These are phyloP conservation scores for Eupeodes corollae DNA, from an alignment of 1,140 invertebrate genomes.

Conservation along the genomic window DNA sequence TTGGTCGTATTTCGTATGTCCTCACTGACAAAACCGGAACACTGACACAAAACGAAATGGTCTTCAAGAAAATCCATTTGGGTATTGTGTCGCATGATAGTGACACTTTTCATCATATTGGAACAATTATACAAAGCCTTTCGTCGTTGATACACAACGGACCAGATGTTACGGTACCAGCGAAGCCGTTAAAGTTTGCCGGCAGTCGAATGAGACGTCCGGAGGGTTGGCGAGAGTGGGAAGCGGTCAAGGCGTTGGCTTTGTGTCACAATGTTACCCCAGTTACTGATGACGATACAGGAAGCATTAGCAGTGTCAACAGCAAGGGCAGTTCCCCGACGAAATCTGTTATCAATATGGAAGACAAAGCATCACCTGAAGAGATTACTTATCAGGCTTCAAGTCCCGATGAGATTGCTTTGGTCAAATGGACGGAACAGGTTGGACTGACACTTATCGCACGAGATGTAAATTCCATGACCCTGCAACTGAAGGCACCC, in stretches of 20 bases:
- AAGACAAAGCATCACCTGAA: slow-evolving; percentile 20
- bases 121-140: slow-evolving; percentile 35
- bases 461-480: slow-evolving; percentile 64
- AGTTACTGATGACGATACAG: slow-evolving; percentile 64
- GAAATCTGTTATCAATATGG: slow-evolving; percentile 40
- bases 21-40: slow-evolving; percentile 98
- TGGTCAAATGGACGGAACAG: slow-evolving; percentile 69
- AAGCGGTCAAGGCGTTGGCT: slow-evolving; percentile 88
- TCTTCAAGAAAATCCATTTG: slow-evolving; percentile 87
- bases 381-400: slow-evolving; percentile 64
- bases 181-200: slow-evolving; percentile 25
- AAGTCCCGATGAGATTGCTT: slow-evolving; percentile 90
- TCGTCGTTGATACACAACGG: slow-evolving; percentile 23
- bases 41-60: slow-evolving; percentile 98
- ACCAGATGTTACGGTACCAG: slow-evolving; percentile 20
- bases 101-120: slow-evolving; percentile 59
- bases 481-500: slow-evolving; percentile 24
- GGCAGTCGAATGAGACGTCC: slow-evolving; percentile 48
- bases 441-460: slow-evolving; percentile 69
- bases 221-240: slow-evolving; percentile 69
- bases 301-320: slow-evolving; percentile 47
- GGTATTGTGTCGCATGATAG: slow-evolving; percentile 79
- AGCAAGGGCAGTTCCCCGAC: slow-evolving; percentile 42
- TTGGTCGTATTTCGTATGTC: slow-evolving; percentile 92
- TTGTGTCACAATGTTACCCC: slow-evolving; percentile 99